Evolutionary conservation across 2,113 vertebrate species (phyloP), one percentile per base, ranked within the genome.

Genomic region (Dicrurus megarhynchus): DNA sequence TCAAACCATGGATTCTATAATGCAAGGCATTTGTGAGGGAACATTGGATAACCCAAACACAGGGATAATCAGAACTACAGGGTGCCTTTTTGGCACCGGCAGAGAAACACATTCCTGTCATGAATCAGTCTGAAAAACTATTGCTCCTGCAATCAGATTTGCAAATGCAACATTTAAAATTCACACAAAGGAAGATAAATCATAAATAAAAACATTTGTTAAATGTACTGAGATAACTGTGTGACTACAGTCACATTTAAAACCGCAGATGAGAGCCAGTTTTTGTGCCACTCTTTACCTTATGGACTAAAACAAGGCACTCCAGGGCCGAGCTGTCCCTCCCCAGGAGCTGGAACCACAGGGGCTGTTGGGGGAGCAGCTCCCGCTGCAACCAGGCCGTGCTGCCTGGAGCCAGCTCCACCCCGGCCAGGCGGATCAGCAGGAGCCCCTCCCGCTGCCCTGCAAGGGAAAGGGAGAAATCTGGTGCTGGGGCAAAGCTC

Each of bases 261-360:
- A 41, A 49, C n/a, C 11, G 35, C 60, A 70, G 71, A 11, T 0
- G 35, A n/a, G 65, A 57, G 65, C 9, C 68, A 39, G 2, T n/a
- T 84, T 84, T 71, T 39, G 27, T 33, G 30, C 59, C 4, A 46
- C 0, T 41, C 56, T 96, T 98, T 96, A 99, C 99, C 98, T 97
- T 98, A 65, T 97, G 98, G 78, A 98, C 89, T 12, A 98, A 97
- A 56, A 99, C 98, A 41, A 99, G 96, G 97, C 99, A 99, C 84
- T 99, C 97, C 1, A 99, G 98, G 6, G 49, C 86, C 11, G 97
- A 85, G 8, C 98, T 96, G 42, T 99, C 98, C 87, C 98, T 98
- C 67, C 98, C 98, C 11, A 99, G 98, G 49, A 99, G 98, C 41
- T 99, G 99, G 70, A 99, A 98, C 99, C 99, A 99, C 7, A 99